phyloP scores from a whole-genome alignment of 2,888 invertebrate genomes.

The Brenthis daphne region DNA sequence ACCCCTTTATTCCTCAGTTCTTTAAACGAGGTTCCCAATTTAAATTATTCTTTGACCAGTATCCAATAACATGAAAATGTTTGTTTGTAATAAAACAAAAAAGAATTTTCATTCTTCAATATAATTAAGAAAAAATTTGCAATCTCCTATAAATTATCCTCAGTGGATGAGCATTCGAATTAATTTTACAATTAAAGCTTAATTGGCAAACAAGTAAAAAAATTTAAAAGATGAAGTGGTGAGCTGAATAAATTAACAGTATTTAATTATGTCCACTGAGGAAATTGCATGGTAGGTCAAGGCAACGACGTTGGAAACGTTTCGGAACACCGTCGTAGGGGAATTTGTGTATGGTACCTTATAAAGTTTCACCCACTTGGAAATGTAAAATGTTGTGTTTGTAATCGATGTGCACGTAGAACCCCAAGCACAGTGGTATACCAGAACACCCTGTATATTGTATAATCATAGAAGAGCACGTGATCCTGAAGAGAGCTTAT shows the following conservation, averaged over 20 bases:
- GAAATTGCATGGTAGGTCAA: slow-evolving; percentile 69
- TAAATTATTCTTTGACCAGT: background rate
- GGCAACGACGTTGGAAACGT: slow-evolving; percentile 43
- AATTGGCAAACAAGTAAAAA: slow-evolving; percentile 14
- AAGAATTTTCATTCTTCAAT: slow-evolving; percentile 23
- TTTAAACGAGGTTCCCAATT: slow-evolving; percentile 8
- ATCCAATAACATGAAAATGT: background rate
- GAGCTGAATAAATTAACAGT: slow-evolving; percentile 27
- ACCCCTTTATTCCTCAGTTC: background rate
- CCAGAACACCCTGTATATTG: slow-evolving; percentile 30
- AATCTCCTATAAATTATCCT: slow-evolving; percentile 51
- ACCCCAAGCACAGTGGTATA: slow-evolving; percentile 45
- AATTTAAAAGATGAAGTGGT: slow-evolving; percentile 24
- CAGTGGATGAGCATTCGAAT: slow-evolving; percentile 52
- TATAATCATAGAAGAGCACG: slow-evolving; percentile 33
- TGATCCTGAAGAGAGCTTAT: slow-evolving; percentile 24
- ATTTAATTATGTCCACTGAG: slow-evolving; percentile 52
- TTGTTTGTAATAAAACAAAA: slow-evolving; percentile 16
- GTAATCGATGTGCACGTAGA: slow-evolving; percentile 70
- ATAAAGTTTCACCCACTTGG: slow-evolving; percentile 81
- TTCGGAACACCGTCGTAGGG: slow-evolving; percentile 61
- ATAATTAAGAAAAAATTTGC: slow-evolving; percentile 42
- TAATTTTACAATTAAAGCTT: slow-evolving; percentile 15
- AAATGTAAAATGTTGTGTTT: slow-evolving; percentile 63
- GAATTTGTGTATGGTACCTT: slow-evolving; percentile 82